phyloP scores from a whole-genome alignment of 2,113 vertebrate species.

The Limnothrissa miodon region DNA sequence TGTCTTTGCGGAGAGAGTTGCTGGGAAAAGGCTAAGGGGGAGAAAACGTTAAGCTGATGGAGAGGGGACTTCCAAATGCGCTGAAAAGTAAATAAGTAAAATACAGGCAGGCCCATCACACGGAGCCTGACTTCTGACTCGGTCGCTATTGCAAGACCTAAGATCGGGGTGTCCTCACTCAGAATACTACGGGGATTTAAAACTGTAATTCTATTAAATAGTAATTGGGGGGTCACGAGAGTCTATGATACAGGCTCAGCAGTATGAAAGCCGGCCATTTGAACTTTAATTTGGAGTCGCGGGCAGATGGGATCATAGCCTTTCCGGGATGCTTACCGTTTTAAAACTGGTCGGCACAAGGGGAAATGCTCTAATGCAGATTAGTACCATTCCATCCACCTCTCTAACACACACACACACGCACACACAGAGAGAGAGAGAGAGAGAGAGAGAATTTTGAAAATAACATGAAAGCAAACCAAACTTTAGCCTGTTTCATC shows the following conservation, averaged over 20 bases:
- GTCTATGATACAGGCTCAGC: constrained; percentile 80
- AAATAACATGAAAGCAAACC: constrained; percentile 64
- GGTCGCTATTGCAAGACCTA: not conserved
- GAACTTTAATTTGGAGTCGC: constrained; percentile 77
- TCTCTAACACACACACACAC: constrained; percentile 68
- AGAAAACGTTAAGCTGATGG: not conserved
- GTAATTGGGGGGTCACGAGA: constrained; percentile 77
- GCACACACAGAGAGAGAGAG: constrained; percentile 42
- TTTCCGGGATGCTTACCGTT: constrained; percentile 67
- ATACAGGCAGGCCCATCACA: not conserved
- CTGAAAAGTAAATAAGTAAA: not conserved
- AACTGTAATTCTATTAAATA: constrained; percentile 81
- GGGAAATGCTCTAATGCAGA: constrained; percentile 74
- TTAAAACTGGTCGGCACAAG: constrained; percentile 63
- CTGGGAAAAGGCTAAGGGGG: not conserved
- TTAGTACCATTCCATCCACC: constrained; percentile 64
- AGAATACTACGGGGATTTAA: constrained; percentile 66
- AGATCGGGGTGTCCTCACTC: not conserved
- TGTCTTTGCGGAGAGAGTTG: not conserved
- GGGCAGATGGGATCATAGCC: constrained; percentile 79
- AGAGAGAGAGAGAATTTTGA: constrained; percentile 29
- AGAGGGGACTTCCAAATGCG: not conserved
- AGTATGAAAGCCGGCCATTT: constrained; percentile 71
- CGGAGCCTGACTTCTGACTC: not conserved
- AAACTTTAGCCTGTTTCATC: constrained; percentile 61